Percentiles rank a stretch among this genome's conserved stretches.
phyloP scores from a whole-genome alignment of 2,888 invertebrate species.

The Chouioia cunea region DNA sequence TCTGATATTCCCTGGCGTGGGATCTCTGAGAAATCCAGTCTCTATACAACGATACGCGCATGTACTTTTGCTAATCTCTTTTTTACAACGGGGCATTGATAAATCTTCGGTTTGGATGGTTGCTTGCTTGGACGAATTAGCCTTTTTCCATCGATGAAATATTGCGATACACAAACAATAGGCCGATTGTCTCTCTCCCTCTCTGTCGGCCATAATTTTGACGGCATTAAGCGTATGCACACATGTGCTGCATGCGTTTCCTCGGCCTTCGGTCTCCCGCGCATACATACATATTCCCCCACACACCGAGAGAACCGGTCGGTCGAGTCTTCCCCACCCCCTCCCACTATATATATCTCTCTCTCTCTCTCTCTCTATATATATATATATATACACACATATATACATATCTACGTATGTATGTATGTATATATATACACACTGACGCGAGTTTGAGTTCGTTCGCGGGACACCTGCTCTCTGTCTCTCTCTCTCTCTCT shows the following conservation, averaged over 20 bases:
- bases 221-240: slow-evolving; percentile 38
- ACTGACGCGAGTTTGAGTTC: slow-evolving; percentile 31
- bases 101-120: too few species aligned
- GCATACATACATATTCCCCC: slow-evolving; percentile 23
- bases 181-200: slow-evolving; percentile 23
- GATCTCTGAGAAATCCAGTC: not conserved
- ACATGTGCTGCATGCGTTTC: slow-evolving; percentile 7
- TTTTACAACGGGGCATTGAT: too few species aligned
- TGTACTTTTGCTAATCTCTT: slow-evolving; percentile 25
- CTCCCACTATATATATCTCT: slow-evolving; percentile 54
- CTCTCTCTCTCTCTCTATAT: too few species aligned
- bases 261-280: slow-evolving; percentile 13
- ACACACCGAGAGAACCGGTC: slow-evolving; percentile 62
- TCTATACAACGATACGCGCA: too few species aligned
- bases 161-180: slow-evolving; percentile 31
- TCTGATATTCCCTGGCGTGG: slow-evolving; percentile 25
- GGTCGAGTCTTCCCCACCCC: slow-evolving; percentile 61
- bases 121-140: too few species aligned
- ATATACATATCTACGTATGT: too few species aligned
- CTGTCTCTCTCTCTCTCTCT: slow-evolving; percentile 46
- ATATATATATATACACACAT: too few species aligned
- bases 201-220: slow-evolving; percentile 35
- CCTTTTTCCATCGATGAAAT: too few species aligned
- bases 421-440: too few species aligned
- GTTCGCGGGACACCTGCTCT: slow-evolving; percentile 63